phyloP scores from a whole-genome alignment of 2,888 invertebrate species.

The Cerceris rybyensis region DNA sequence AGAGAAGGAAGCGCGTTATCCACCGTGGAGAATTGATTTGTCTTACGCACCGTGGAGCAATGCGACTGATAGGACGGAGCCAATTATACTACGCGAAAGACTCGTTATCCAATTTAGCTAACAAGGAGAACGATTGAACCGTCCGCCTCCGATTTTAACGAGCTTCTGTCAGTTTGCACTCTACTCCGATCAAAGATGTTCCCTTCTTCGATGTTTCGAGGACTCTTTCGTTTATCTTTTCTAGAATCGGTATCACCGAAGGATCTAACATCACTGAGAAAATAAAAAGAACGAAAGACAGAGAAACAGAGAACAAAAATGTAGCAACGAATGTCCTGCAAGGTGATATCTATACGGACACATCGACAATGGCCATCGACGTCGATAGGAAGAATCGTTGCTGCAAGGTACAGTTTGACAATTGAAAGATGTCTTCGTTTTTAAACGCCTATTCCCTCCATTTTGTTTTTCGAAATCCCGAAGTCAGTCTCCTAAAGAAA shows the following conservation, averaged over 20 bases:
- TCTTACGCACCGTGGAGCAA: constrained; percentile 31
- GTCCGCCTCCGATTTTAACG: constrained; percentile 48
- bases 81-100: constrained; percentile 58
- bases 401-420: too few species aligned
- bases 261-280: too few species aligned
- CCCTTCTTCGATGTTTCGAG: not conserved
- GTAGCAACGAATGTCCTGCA: not conserved
- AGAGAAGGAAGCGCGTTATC: not conserved
- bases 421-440: too few species aligned
- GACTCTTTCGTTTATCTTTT: not conserved
- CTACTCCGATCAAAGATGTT: not conserved
- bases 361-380: too few species aligned
- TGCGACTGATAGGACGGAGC: constrained; percentile 34
- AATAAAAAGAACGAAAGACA: too few species aligned
- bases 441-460: too few species aligned
- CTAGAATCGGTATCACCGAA: not conserved
- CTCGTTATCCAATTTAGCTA: constrained; percentile 60
- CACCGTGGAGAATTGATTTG: constrained; percentile 45
- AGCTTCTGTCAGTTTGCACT: constrained; percentile 24
- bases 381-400: too few species aligned
- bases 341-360: too few species aligned
- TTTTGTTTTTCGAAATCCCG: too few species aligned
- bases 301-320: not conserved
- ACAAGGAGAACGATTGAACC: constrained; percentile 44
- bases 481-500: too few species aligned